phyloP scores from a whole-genome alignment of 2,113 vertebrate species.

The Pica pica region DNA sequence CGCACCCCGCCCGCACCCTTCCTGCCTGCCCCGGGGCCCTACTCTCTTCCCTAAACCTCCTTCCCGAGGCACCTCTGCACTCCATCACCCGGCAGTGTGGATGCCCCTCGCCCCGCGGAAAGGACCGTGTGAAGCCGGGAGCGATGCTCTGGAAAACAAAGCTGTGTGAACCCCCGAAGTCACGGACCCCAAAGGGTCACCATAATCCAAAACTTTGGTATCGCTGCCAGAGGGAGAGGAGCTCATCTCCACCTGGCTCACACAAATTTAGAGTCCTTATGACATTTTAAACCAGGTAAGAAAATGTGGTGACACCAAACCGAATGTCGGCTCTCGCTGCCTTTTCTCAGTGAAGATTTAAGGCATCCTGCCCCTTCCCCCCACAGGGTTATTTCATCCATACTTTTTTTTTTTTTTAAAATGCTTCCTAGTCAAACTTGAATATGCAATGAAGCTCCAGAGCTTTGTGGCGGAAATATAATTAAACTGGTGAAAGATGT shows the following conservation, averaged over 20 bases:
- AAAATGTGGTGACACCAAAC: neutral
- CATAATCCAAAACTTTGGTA: neutral
- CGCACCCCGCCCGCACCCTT: neutral
- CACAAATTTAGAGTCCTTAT: neutral
- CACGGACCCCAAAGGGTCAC: neutral
- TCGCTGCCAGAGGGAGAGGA: neutral
- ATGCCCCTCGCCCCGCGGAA: neutral
- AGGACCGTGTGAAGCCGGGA: neutral
- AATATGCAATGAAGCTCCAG: slow-evolving; percentile 91
- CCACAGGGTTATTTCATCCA: slow-evolving; percentile 83
- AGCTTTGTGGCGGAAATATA: slow-evolving; percentile 94
- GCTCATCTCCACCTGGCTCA: neutral
- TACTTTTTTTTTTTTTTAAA: slow-evolving; percentile 76
- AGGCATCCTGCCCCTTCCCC: slow-evolving; percentile 74
- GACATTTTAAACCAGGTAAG: slow-evolving; percentile 1
- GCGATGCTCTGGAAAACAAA: neutral
- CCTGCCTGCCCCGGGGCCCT: neutral
- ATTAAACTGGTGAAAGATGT: slow-evolving; percentile 98
- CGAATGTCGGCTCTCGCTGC: neutral
- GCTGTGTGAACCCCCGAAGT: neutral
- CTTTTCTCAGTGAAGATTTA: slow-evolving; percentile 37
- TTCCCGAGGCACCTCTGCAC: neutral
- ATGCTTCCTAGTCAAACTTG: slow-evolving; percentile 95
- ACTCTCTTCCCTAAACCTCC: neutral
- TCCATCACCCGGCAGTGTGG: accelerated